Base-by-base conservation (phyloP, 2,888 invertebrate genomes). In the Mimachlamys varia region DNA sequence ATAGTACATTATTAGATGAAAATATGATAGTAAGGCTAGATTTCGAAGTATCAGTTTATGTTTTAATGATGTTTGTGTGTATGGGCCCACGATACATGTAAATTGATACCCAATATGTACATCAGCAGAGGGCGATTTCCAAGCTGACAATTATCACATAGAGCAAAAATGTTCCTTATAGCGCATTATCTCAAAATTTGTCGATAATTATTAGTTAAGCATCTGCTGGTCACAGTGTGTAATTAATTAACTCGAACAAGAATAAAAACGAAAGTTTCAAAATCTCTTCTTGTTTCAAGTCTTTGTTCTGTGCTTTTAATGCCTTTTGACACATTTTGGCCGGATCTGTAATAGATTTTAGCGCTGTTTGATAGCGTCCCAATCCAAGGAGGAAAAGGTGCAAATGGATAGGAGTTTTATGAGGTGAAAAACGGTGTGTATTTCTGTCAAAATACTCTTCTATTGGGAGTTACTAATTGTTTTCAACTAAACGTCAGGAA, bases 281-380 rank as follows among this genome's bases (percentile, higher is more conserved):
- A 33, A 27, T 27, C 27, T 33, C 27, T 33, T 27, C 27, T 76
- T 27, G 27, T 76, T 27, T 76, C 33, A 33, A 76, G 76, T 76
- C 76, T 76, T 76, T 76, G 76, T 76, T 76, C 76, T 76, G 76
- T 27, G 76, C 76, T 27, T 76, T 76, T 76, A 76, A 76, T 76
- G 76, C 33, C 27, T 76, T 27, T 76, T 76, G 76, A 76, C 76
- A 76, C 76, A 76, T 76, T 76, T 33, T 33, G 22, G 33, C 33
- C 76, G 76, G 76, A 76, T 76, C 76, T 76, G 76, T 76, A 76
- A 76, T 76, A 76, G 76, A 76, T 76, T 76, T 76, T 76, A 76
- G 33, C 76, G 76, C 76, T 76, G 76, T 76, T 27, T 76, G 33
- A 76, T 76, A 76, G 76, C 76, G 76, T 33, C 22, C 33, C 33